Evolutionary conservation across 2,797 vertebrate genomes (phyloP), one percentile per base, ranked within the genome.

Genomic region (Falco concolor): DNA sequence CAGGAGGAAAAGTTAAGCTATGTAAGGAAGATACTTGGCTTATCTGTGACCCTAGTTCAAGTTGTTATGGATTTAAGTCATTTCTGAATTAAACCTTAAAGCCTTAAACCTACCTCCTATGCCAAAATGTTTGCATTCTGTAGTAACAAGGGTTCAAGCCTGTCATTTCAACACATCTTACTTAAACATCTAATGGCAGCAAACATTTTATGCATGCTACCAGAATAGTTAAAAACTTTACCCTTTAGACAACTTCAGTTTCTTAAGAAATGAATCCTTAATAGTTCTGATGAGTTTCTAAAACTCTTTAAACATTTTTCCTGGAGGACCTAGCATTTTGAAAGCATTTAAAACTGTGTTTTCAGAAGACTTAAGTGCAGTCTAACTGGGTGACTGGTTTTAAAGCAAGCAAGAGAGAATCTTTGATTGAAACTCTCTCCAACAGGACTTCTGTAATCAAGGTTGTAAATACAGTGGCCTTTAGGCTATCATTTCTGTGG

Each of bases 291-390:
- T n/a, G 7, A 89, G 49, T 56, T 88, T 75, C 72, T 56, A 22
- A 76, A 90, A 84, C 11, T 22, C 56, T 67, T 32, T 38, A 42
- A 59, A 38, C 36, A 19, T 54, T 87, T 90, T 90, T 54, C 52
- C 45, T 74, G 28, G 56, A 91, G 59, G 81, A 90, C 77, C 64
- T 75, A 95, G 93, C 90, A 95, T 94, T 92, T 76, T 79, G 70
- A 86, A 94, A 95, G 83, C 49, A 70, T 53, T 88, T 30, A 36
- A 69, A 82, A 42, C 6, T 65, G 42, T 42, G 6, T 82, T 76
- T 76, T 77, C 30, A 60, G 90, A 86, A 93, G 91, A 88, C 50
- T 81, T 78, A 79, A 84, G 69, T 85, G 69, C 53, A 64, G 18
- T 82, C 67, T 79, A 84, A 60, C 22, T 6, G 32, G 20, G 32